Percentiles rank a stretch among this genome's conserved stretches.
These are phyloP conservation scores for Potamarius usumacintae DNA, from an alignment of 2,113 vertebrate species.

Conservation along the genomic window DNA sequence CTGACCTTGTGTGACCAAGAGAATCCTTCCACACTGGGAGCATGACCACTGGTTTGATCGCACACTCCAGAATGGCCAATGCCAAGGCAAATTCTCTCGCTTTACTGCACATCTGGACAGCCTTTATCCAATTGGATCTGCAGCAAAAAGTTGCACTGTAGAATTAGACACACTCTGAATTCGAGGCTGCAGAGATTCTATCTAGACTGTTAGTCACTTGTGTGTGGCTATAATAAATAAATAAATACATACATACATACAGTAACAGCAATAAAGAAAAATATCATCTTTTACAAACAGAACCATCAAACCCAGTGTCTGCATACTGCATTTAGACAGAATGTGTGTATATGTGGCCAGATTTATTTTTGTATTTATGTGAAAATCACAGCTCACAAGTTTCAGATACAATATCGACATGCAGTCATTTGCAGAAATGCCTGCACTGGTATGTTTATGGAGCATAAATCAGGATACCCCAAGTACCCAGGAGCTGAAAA, in stretches of 20 bases:
- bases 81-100: slow-evolving; percentile 96
- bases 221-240: not conserved
- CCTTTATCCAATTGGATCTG: slow-evolving; percentile 98
- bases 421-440: not conserved
- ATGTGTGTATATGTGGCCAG: not conserved
- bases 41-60: slow-evolving; percentile 98
- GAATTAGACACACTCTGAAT: not conserved
- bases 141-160: not conserved
- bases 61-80: slow-evolving; percentile 95
- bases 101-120: slow-evolving; percentile 99
- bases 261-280: not conserved
- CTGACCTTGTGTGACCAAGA: slow-evolving; percentile 94
- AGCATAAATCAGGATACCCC: not conserved
- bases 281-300: not conserved
- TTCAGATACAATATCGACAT: not conserved
- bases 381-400: not conserved
- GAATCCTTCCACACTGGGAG: slow-evolving; percentile 94
- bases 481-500: not conserved
- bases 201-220: too few relatives aligned
- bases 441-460: not conserved
- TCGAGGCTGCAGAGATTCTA: not conserved
- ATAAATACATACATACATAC: not conserved
- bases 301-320: not conserved
- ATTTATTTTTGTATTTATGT: not conserved
- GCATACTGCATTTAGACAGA: too few relatives aligned